These are phyloP conservation scores for Microtus richardsoni DNA, from an alignment of 2,113 vertebrate genomes.

Conservation along the genomic window DNA sequence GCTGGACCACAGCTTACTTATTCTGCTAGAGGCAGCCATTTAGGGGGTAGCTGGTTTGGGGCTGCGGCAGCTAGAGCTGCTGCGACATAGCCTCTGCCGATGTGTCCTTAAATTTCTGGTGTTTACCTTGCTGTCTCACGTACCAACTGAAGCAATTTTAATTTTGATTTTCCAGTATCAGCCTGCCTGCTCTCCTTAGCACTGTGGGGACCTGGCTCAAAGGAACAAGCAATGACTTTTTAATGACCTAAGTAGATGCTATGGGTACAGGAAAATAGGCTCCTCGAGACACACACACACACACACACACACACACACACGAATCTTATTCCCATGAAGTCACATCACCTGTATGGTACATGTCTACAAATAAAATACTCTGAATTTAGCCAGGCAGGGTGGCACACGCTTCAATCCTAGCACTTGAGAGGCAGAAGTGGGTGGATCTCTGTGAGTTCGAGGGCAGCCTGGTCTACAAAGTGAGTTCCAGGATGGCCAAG, in stretches of 20 bases:
- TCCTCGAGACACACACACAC: background rate
- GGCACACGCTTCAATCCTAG: background rate
- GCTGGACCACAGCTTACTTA: accelerated
- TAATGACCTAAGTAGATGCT: constrained; percentile 46
- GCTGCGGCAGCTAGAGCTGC: background rate
- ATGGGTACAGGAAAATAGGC: background rate
- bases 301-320: background rate
- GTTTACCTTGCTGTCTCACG: background rate
- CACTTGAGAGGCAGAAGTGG: background rate
- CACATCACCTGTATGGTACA: constrained; percentile 21
- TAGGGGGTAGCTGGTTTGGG: background rate
- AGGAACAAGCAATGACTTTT: constrained; percentile 20
- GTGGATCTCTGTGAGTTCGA: background rate
- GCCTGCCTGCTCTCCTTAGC: background rate
- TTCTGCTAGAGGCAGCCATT: background rate
- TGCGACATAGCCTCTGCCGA: background rate
- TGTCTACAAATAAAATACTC: background rate
- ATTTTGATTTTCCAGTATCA: background rate
- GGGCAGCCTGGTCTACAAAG: background rate
- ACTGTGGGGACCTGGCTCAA: background rate
- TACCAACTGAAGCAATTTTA: background rate
- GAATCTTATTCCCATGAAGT: background rate
- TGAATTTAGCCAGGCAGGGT: background rate
- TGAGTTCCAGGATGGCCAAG: background rate
- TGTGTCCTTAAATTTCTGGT: accelerated